Base-by-base conservation (phyloP, 2,888 invertebrate genomes). In the Malachius bipustulatus region DNA sequence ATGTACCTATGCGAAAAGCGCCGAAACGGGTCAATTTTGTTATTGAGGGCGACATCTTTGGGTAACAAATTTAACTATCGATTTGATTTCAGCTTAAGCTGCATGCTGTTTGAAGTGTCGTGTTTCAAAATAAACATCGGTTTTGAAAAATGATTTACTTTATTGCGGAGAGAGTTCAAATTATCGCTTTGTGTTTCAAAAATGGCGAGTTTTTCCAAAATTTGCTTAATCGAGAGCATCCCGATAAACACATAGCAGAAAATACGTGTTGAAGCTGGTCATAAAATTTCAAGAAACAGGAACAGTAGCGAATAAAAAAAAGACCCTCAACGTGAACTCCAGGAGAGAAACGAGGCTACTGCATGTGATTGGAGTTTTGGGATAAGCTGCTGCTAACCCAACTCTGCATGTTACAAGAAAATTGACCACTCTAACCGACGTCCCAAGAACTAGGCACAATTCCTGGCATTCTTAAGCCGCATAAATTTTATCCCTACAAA, bases 401-500 rank as follows among this genome's bases (percentile, higher is more conserved):
- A 19, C 6, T 19, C n/a, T 19, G 24, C n/a, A n/a, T n/a, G n/a
- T n/a, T n/a, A 19, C 24, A n/a, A 19, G 24, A 19, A 19, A 19
- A 19, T 19, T 19, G 24, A n/a, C 24, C 24, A 19, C 24, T 19
- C 6, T 19, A 8, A 8, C 24, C 6, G n/a, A 19, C 24, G n/a
- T 19, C 24, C 6, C 6, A 19, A 19, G 24, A 19, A 19, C n/a
- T n/a, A n/a, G n/a, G 24, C 6, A 19, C 24, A 8, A 19, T 19
- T 19, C 24, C 6, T 6, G 6, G 24, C 6, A 19, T 19, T 8
- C n/a, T 19, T 6, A 42, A 40, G 28, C n/a, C 13, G 14, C 34
- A 34, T 32, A 38, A 42, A 38, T 44, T 35, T 30, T 40, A 46
- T 40, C 45, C 43, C 4, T 48, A 44, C 24, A 49, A 48, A 45